Conservation (phyloP, 1,140 invertebrate genomes). For the Trachymyrmex septentrionalis region DNA sequence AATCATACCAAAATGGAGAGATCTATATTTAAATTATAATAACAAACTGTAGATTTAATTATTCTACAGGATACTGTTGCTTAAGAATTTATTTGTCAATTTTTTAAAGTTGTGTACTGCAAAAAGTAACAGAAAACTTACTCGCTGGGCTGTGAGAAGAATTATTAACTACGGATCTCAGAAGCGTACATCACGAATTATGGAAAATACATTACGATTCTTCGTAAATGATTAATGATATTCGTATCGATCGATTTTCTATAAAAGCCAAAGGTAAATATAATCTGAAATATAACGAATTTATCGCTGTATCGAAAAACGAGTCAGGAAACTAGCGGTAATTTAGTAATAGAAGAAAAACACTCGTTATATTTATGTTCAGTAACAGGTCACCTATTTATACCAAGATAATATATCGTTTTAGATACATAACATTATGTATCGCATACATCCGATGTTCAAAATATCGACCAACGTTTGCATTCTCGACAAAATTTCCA, state of each 20-base stretch:
- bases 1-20: background rate
- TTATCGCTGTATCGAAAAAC: conserved; percentile 1
- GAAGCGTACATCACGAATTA: background rate
- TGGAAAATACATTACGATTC: background rate
- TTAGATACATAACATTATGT: conserved; percentile 24
- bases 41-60: background rate
- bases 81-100: background rate
- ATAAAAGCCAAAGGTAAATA: background rate
- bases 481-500: background rate
- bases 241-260: background rate
- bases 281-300: background rate
- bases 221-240: background rate
- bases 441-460: background rate
- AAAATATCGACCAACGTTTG: background rate
- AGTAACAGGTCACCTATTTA: background rate
- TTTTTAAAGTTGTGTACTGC: background rate
- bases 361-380: conserved; percentile 15
- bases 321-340: background rate
- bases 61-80: background rate
- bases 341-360: background rate
- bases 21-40: background rate
- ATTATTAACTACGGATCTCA: background rate
- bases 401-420: background rate
- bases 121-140: background rate
- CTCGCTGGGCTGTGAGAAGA: background rate